These are phyloP conservation scores for Dryobates pubescens DNA, from an alignment of 2,797 vertebrate species.

Conservation along the genomic window DNA sequence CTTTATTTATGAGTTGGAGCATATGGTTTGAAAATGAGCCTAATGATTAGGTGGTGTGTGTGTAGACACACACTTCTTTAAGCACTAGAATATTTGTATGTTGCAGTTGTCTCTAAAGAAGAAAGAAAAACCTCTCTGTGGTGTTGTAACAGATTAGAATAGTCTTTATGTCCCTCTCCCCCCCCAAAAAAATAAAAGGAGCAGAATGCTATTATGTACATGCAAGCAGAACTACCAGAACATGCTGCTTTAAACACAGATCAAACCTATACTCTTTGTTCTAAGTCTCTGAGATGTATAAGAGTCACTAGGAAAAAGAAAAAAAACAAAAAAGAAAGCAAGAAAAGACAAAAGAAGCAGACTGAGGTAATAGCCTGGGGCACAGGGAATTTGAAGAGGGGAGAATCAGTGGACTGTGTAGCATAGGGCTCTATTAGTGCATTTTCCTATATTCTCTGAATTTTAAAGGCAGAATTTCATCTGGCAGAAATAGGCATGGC, in stretches of 20 bases:
- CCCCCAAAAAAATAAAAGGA: background rate
- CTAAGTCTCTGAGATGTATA: slow-evolving; percentile 27
- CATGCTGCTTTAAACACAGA: slow-evolving; percentile 38
- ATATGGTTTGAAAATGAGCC: slow-evolving; percentile 41
- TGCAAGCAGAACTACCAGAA: background rate
- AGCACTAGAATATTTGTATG: slow-evolving; percentile 19
- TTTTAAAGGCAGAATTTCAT: slow-evolving; percentile 1
- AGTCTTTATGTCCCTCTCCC: background rate
- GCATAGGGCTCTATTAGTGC: background rate
- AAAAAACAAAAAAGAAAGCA: background rate
- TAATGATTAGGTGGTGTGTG: slow-evolving; percentile 7
- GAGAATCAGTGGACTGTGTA: slow-evolving; percentile 2
- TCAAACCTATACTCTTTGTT: slow-evolving; percentile 34
- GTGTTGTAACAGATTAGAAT: background rate
- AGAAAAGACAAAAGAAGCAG: background rate
- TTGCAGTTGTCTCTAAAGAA: background rate
- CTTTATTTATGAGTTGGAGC: slow-evolving; percentile 47
- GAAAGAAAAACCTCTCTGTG: background rate
- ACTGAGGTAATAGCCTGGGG: slow-evolving; percentile 42
- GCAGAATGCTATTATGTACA: background rate
- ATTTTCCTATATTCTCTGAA: background rate
- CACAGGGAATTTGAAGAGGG: slow-evolving; percentile 36
- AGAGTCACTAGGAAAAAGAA: background rate
- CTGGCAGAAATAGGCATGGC: background rate
- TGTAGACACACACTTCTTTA: background rate